Conservation (phyloP, 2,113 vertebrate species). For the Nannospalax galili region DNA sequence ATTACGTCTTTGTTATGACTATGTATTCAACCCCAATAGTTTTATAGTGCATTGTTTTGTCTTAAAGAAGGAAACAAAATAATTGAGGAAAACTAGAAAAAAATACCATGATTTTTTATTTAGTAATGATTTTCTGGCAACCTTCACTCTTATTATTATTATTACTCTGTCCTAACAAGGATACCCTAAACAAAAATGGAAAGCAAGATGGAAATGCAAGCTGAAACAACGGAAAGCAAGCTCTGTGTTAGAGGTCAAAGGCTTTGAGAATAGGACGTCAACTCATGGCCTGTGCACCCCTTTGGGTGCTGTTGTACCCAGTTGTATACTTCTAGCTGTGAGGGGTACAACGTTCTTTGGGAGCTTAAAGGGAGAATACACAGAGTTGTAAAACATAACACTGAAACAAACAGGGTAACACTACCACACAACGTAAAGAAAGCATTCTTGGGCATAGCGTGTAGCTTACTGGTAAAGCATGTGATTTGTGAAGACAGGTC, state of each 20-base stretch:
- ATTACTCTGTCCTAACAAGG: no score
- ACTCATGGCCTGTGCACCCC: not conserved
- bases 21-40: not conserved
- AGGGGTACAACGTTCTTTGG: not conserved
- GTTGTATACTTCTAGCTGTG: not conserved
- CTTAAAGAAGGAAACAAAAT: conserved; percentile 27
- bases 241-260: not conserved
- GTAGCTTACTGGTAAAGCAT: not conserved
- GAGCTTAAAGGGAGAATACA: not conserved
- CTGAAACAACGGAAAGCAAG: no score
- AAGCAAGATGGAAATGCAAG: no score
- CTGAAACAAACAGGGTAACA: not conserved
- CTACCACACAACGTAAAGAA: not conserved
- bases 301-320: not conserved
- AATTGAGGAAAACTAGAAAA: conserved; percentile 35
- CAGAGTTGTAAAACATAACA: not conserved
- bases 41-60: conserved; percentile 35
- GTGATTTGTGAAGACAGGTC: not conserved
- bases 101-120: conserved; percentile 5
- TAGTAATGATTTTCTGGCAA: conserved; percentile 16
- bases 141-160: not conserved
- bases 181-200: no score
- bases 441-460: not conserved
- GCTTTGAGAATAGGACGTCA: not conserved
- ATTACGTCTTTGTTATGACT: conserved; percentile 34